These are phyloP conservation scores for Oreochromis mossambicus DNA, from an alignment of 2,797 vertebrate species.

Conservation along the genomic window DNA sequence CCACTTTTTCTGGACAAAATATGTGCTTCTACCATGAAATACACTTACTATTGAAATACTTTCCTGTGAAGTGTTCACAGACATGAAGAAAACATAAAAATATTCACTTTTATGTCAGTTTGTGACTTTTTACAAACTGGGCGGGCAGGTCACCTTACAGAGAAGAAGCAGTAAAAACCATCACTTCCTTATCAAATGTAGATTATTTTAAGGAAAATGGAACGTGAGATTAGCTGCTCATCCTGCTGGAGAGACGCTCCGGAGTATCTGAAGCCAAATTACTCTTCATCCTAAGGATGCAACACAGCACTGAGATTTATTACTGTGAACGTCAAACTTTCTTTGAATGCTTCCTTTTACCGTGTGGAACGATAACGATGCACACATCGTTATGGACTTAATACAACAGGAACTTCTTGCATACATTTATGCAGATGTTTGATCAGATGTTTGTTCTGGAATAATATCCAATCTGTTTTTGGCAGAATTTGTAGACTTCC, in stretches of 20 bases:
- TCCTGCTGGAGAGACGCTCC: not conserved
- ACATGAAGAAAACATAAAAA: not conserved
- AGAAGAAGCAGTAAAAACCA: not conserved
- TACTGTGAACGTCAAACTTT: not conserved
- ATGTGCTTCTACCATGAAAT: not conserved
- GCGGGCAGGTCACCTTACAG: not conserved
- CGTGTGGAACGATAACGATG: fast-evolving
- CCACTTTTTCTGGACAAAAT: not conserved
- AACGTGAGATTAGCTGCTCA: fast-evolving
- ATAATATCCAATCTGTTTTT: not conserved
- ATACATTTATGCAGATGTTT: not conserved
- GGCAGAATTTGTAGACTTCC: not conserved
- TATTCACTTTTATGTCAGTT: not conserved
- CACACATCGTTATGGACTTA: not conserved
- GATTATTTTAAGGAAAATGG: not conserved
- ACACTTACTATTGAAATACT: not conserved
- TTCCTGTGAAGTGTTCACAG: not conserved
- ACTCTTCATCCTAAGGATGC: not conserved
- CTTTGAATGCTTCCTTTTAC: not conserved
- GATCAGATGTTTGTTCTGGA: not conserved
- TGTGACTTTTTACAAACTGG: not conserved
- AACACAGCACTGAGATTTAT: not conserved
- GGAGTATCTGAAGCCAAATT: not conserved
- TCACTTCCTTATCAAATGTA: not conserved
- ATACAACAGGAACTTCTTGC: not conserved